A percentile compares a stretch with the other conserved stretches of the same genome.
Evolutionary conservation across 2,888 invertebrate species (phyloP).

Genomic region (Leptinotarsa juncta): DNA sequence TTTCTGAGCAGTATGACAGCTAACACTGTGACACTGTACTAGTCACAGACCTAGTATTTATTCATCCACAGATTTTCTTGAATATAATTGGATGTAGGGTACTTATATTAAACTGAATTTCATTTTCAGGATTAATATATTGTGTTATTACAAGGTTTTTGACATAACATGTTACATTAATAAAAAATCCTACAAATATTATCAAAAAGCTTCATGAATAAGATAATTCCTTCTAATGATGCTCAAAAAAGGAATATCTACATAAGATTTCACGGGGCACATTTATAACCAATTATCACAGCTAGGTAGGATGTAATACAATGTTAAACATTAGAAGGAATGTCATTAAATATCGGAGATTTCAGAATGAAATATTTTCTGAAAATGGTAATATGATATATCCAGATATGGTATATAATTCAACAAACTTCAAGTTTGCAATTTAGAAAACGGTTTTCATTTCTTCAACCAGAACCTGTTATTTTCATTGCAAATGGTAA

Average conservation of each 20-base stretch:
- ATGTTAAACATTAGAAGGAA: constrained; percentile 27
- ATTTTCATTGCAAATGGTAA: no score
- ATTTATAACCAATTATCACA: constrained; percentile 45
- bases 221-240: constrained; percentile 29
- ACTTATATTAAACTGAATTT: background rate
- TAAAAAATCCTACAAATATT: constrained; percentile 25
- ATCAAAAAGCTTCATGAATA: constrained; percentile 12
- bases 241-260: constrained; percentile 12
- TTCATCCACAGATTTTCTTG: background rate
- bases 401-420: no score
- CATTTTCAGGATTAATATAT: constrained; percentile 1
- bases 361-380: background rate
- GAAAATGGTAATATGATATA: no score
- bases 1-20: no score
- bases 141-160: constrained; percentile 29
- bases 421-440: no score
- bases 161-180: constrained; percentile 32
- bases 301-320: constrained; percentile 44
- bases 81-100: background rate
- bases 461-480: no score
- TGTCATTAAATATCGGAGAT: background rate
- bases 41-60: no score
- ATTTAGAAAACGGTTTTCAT: no score
- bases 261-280: constrained; percentile 26
- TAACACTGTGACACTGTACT: no score